A percentile compares a stretch with the other conserved stretches of the same genome.
phyloP scores from a whole-genome alignment of 1,140 invertebrate species.

The Brachionus asplanchnoidis region DNA sequence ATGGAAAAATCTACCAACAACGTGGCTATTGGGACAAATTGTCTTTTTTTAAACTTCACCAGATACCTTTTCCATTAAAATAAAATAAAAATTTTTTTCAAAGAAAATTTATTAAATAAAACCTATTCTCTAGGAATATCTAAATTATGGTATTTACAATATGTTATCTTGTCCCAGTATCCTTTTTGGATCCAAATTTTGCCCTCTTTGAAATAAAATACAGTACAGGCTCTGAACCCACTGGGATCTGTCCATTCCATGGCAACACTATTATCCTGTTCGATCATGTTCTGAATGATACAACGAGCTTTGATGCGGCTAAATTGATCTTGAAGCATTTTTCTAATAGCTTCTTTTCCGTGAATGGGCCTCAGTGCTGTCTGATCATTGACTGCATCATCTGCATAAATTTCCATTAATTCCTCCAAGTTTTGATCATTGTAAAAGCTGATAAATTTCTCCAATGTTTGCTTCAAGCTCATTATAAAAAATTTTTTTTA shows the following conservation, averaged over 20 bases:
- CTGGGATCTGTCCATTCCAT: constrained; percentile 24
- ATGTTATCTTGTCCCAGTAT: constrained; percentile 1
- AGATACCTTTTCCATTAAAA: too few relatives aligned
- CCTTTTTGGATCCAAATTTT: constrained; percentile 1
- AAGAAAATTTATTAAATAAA: not conserved
- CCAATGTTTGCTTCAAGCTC: not conserved
- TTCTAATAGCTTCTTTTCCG: not conserved
- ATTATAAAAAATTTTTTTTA: not conserved
- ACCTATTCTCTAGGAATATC: not conserved
- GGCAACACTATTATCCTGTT: constrained; percentile 16
- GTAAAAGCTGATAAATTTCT: not conserved
- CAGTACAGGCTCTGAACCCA: not conserved
- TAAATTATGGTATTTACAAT: constrained; percentile 11
- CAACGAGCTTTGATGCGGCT: not conserved
- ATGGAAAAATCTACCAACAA: not conserved
- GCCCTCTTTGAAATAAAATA: not conserved
- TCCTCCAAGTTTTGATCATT: constrained; percentile 7
- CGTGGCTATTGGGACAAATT: not conserved
- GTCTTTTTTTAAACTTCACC: not conserved
- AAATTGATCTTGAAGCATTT: constrained; percentile 4
- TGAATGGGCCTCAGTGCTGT: not conserved
- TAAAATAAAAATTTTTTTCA: not conserved
- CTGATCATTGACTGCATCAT: not conserved
- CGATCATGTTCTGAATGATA: not conserved
- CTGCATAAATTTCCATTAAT: constrained; percentile 8